Evolutionary conservation across 2,113 vertebrate species (phyloP).

Genomic region (Heterotis niloticus): DNA sequence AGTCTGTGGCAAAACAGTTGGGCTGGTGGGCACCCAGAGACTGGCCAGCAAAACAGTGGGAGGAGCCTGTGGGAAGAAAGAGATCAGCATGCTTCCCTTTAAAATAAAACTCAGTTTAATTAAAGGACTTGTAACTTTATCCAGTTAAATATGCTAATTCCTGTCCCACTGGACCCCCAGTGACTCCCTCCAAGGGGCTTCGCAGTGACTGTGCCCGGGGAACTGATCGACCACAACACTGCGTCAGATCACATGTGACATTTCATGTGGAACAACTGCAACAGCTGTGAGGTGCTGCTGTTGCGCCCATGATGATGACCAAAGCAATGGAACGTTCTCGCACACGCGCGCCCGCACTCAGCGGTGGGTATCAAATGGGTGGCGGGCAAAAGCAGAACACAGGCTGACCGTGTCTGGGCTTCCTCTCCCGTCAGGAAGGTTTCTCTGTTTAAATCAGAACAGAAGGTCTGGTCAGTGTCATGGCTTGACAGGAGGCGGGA

Average conservation of each 20-base stretch:
- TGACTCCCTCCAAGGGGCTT: too few relatives aligned
- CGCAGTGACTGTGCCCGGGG: too few relatives aligned
- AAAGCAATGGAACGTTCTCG: conserved; percentile 38
- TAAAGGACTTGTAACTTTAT: conserved; percentile 35
- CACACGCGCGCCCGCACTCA: conserved; percentile 30
- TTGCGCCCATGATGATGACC: conserved; percentile 57
- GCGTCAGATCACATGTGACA: background rate
- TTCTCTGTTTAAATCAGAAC: conserved; percentile 45
- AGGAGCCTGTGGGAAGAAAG: conserved; percentile 37
- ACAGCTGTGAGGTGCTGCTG: conserved; percentile 40
- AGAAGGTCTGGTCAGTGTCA: conserved; percentile 67
- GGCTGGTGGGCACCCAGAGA: conserved; percentile 48
- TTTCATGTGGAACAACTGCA: background rate
- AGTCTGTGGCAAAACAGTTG: conserved; percentile 53
- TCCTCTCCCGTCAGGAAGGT: background rate
- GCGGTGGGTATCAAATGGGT: conserved; percentile 57
- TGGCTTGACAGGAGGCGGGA: conserved; percentile 45
- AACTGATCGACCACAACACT: too few relatives aligned
- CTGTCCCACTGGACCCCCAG: too few relatives aligned
- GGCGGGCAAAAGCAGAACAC: background rate
- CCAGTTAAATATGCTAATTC: conserved; percentile 23
- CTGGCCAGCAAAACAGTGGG: conserved; percentile 17
- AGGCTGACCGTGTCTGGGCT: background rate
- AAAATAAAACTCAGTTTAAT: conserved; percentile 48
- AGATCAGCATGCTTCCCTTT: conserved; percentile 30